These are phyloP conservation scores for Gila robusta DNA, from an alignment of 2,797 vertebrate species.

Conservation along the genomic window DNA sequence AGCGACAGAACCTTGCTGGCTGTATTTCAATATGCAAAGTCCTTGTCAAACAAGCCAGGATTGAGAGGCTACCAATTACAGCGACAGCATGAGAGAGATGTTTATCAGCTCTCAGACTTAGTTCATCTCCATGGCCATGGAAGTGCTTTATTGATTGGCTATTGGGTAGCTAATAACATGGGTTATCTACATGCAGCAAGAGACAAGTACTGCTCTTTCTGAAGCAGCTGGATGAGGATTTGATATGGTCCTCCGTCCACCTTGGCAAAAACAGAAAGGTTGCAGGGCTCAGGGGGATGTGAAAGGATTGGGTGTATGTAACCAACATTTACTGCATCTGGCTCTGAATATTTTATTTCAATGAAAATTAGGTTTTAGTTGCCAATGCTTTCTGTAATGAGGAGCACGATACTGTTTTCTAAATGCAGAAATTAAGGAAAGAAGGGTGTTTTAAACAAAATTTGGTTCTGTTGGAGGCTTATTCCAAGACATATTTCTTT, in stretches of 20 bases:
- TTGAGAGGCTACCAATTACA: slow-evolving; percentile 84
- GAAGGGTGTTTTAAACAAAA: background rate
- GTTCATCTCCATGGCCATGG: slow-evolving; percentile 76
- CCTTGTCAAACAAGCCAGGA: slow-evolving; percentile 79
- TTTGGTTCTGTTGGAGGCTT: background rate
- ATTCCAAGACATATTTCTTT: background rate
- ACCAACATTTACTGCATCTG: background rate
- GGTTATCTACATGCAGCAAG: slow-evolving; percentile 86
- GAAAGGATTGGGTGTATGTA: slow-evolving; percentile 8
- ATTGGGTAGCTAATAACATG: slow-evolving; percentile 85
- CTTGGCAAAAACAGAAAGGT: slow-evolving; percentile 55
- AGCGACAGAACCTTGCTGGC: slow-evolving; percentile 51
- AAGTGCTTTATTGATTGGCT: slow-evolving; percentile 86
- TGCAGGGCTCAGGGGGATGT: slow-evolving; percentile 49
- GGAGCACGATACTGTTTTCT: background rate
- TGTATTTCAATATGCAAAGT: slow-evolving; percentile 82
- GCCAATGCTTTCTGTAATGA: background rate
- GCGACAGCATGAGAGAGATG: slow-evolving; percentile 80
- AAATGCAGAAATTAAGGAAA: background rate
- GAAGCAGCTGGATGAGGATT: slow-evolving; percentile 78
- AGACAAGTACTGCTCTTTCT: slow-evolving; percentile 77
- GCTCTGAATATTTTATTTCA: background rate
- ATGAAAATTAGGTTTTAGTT: background rate
- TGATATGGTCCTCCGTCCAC: slow-evolving; percentile 73
- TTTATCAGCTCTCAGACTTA: slow-evolving; percentile 83